phyloP scores from a whole-genome alignment of 2,113 vertebrate species.

The Orthonyx spaldingii region DNA sequence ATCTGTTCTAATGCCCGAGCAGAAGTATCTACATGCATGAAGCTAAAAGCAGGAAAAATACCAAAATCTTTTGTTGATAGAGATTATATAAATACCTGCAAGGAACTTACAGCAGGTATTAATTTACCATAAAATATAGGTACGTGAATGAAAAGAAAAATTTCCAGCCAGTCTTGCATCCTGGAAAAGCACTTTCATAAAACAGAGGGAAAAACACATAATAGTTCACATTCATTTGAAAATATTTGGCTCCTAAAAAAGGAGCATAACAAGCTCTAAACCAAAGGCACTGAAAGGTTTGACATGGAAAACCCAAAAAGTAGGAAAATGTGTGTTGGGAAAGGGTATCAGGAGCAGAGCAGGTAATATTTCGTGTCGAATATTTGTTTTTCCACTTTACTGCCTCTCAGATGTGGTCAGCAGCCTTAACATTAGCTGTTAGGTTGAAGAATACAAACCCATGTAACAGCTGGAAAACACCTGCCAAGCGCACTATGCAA shows the following conservation, averaged over 20 bases:
- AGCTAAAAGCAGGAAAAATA: not conserved
- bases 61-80: not conserved
- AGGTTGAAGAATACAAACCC: not conserved
- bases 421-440: not conserved
- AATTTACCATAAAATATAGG: not conserved
- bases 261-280: not conserved
- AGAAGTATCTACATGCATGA: not conserved
- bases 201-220: not conserved
- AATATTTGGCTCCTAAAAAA: not conserved
- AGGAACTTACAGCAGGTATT: not conserved
- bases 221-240: not conserved
- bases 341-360: not conserved
- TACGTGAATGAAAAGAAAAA: not conserved
- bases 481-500: not conserved
- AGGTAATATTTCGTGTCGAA: accelerated
- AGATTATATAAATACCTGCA: not conserved
- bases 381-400: not conserved
- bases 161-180: not conserved
- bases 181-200: not conserved
- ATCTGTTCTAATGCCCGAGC: not conserved
- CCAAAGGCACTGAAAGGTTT: not conserved
- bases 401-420: not conserved
- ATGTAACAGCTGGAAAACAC: not conserved
- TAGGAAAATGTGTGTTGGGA: not conserved
- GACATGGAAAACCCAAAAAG: not conserved